Percentiles rank a stretch among this genome's conserved stretches.
Evolutionary conservation across 2,888 invertebrate genomes (phyloP).

Genomic region (Theretra japonica): DNA sequence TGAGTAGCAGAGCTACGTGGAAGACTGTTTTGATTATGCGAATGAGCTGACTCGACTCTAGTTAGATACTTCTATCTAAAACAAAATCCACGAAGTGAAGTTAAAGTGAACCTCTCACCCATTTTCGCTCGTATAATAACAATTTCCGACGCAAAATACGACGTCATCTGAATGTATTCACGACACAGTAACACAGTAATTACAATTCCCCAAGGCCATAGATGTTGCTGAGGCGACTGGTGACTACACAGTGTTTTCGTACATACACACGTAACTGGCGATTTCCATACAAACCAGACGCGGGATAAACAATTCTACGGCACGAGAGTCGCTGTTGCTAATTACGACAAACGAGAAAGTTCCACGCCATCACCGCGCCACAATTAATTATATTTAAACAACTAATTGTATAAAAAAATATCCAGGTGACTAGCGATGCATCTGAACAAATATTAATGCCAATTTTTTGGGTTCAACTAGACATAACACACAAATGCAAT

Average conservation of each 20-base stretch:
- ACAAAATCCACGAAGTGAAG: too few species aligned
- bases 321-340: constrained; percentile 11
- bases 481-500: not conserved
- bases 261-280: not conserved
- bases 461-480: not conserved
- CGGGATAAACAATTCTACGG: not conserved
- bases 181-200: too few species aligned
- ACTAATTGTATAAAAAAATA: constrained; percentile 1
- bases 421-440: constrained; percentile 2
- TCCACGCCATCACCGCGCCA: not conserved
- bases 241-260: not conserved
- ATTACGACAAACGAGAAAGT: not conserved
- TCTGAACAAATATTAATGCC: not conserved
- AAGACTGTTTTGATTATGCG: too few species aligned
- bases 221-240: not conserved
- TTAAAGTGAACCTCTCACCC: too few species aligned
- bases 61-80: too few species aligned
- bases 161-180: too few species aligned
- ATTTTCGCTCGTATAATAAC: too few species aligned
- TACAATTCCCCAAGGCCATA: not conserved
- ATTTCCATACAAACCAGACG: not conserved
- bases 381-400: not conserved
- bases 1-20: too few species aligned
- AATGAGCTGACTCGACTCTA: too few species aligned
- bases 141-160: too few species aligned